Evolutionary conservation across 1,140 invertebrate genomes (phyloP).

Genomic region (Holcopasites calliopsidis): DNA sequence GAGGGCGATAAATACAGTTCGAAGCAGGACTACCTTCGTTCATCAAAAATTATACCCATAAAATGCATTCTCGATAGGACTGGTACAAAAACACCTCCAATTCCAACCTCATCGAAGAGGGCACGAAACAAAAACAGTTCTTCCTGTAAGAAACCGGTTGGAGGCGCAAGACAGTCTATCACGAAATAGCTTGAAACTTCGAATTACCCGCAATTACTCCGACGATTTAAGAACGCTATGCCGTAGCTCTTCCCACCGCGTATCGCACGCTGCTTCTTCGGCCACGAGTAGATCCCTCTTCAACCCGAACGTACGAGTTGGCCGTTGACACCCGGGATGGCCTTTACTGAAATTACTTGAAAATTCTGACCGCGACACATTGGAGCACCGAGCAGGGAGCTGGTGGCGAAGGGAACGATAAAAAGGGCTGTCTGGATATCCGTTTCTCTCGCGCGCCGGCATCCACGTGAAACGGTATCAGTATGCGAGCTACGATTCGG

Average conservation of each 20-base stretch:
- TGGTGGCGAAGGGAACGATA: no score
- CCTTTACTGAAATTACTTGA: conserved; percentile 49
- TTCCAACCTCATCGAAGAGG: background rate
- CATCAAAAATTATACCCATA: no score
- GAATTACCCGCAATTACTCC: background rate
- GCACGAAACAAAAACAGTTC: background rate
- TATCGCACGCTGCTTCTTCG: background rate
- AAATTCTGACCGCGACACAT: conserved; percentile 54
- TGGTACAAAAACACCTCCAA: no score
- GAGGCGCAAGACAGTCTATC: conserved; percentile 4
- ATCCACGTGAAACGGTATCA: conserved; percentile 73
- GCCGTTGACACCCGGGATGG: conserved; percentile 38
- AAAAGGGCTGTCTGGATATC: conserved; percentile 21
- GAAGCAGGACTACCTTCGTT: no score
- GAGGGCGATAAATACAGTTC: no score
- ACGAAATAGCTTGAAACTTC: conserved; percentile 15
- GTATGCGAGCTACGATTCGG: conserved; percentile 79
- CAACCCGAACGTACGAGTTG: background rate
- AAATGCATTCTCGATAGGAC: no score
- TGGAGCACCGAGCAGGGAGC: background rate
- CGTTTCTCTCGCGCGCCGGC: conserved; percentile 31
- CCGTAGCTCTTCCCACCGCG: background rate
- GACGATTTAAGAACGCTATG: conserved; percentile 19
- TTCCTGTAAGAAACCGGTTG: background rate
- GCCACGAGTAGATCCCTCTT: conserved; percentile 2